Base-by-base conservation (phyloP, 2,113 vertebrate species). In the Poeciliopsis occidentalis region DNA sequence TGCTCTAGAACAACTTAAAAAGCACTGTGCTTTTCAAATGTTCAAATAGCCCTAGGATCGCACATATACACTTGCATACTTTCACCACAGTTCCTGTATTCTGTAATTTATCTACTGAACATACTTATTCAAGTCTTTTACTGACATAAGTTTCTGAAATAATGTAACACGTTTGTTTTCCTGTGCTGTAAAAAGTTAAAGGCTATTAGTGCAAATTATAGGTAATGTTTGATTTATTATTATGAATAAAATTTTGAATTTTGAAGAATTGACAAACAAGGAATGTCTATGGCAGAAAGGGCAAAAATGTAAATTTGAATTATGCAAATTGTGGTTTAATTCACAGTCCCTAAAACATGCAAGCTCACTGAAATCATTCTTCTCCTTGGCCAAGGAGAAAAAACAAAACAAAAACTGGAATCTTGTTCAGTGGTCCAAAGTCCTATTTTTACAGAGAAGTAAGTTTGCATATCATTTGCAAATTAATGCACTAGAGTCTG, bases 11-110 rank as follows among this genome's bases (percentile, higher is more conserved):
- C 37, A 39, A 78, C 54, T 66, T 69, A 51, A 78, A 82, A 47
- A 73, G 27, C 66, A 70, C 41, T 81, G 74, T 63, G 54, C 72
- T 73, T 70, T 60, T 80, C 51, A 85, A 83, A 73, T 79, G 44
- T 64, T 67, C 30, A 44, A 71, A 54, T 67, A 79, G 41, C 30
- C 26, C 26, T 66, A 19, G 57, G 64, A 47, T 39, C 68, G 65
- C 67, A 77, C 67, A 69, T 10, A 61, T 61, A 84, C 32, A 69
- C 8, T 72, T 47, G 15, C 17, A 47, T 22, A 22, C 44, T 2
- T 19, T 17, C 17, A 47, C 47, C 51, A 37, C 15, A 19, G 44
- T 72, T 66, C 29, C 47, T 73, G 44, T 7, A 15, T 44, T 65
- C 29, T 69, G 57, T 61, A 64, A 64, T 78, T 73, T 68, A 15